A percentile compares a stretch with the other conserved stretches of the same genome.
Evolutionary conservation across 2,888 invertebrate genomes (phyloP).

Genomic region (Pasiphila rectangulata): DNA sequence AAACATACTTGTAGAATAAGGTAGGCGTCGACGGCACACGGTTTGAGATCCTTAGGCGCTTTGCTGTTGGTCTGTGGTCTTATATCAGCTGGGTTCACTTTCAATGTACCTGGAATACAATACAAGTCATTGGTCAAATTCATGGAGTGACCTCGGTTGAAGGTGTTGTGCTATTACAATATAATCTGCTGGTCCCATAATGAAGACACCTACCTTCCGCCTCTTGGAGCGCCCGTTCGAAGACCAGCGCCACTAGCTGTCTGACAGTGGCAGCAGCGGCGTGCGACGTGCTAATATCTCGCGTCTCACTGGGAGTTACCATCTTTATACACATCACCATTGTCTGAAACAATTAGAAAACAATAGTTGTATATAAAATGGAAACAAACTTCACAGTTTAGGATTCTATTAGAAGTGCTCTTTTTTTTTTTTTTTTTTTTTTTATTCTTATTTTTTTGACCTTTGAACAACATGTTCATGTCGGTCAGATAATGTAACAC

Average conservation of each 20-base stretch:
- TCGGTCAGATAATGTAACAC: no score
- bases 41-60: slow-evolving; percentile 90
- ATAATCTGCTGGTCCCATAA: no score
- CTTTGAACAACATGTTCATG: no score
- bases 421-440: no score
- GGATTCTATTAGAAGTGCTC: no score
- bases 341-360: slow-evolving; percentile 87
- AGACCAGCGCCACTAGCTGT: slow-evolving; percentile 95
- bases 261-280: slow-evolving; percentile 98
- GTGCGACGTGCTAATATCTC: slow-evolving; percentile 90
- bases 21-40: slow-evolving; percentile 96
- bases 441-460: no score
- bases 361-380: no score
- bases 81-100: slow-evolving; percentile 88
- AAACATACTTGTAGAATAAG: slow-evolving; percentile 91
- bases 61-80: slow-evolving; percentile 85
- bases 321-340: slow-evolving; percentile 98
- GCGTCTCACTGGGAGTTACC: slow-evolving; percentile 94
- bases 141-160: no score
- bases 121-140: background rate
- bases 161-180: no score
- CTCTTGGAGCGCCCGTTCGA: slow-evolving; percentile 90
- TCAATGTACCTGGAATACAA: slow-evolving; percentile 59
- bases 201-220: slow-evolving; percentile 83
- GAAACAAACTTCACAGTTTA: no score